These are phyloP conservation scores for Sturmia bella DNA, from an alignment of 2,888 invertebrate genomes.

Conservation along the genomic window DNA sequence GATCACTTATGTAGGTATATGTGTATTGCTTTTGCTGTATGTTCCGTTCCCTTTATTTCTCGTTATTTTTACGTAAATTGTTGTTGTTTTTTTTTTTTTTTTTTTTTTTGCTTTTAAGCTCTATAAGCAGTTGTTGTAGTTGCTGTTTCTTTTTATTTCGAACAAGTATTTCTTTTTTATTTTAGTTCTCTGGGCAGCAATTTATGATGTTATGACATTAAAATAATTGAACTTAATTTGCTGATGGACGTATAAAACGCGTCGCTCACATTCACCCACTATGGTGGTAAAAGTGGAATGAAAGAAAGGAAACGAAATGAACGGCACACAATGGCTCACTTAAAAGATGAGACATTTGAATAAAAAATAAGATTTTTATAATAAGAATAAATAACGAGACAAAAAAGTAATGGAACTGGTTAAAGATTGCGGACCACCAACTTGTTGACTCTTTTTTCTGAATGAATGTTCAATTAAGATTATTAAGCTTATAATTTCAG, in stretches of 20 bases:
- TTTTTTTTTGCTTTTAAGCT: slow-evolving; percentile 46
- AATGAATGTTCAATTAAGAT: slow-evolving; percentile 69
- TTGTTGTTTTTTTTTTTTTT: slow-evolving; percentile 17
- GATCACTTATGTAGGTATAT: slow-evolving; percentile 57
- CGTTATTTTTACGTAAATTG: slow-evolving; percentile 3
- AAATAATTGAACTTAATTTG: slow-evolving; percentile 71
- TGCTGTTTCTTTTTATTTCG: slow-evolving; percentile 16
- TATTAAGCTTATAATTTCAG: slow-evolving; percentile 67
- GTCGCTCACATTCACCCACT: slow-evolving; percentile 66
- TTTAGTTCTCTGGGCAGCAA: slow-evolving; percentile 62
- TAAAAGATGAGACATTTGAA: slow-evolving; percentile 64
- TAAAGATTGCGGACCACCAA: slow-evolving; percentile 64
- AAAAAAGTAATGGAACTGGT: slow-evolving; percentile 55
- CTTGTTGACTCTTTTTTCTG: slow-evolving; percentile 51
- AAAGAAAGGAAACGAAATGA: slow-evolving; percentile 61
- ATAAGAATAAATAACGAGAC: neutral
- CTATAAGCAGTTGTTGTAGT: slow-evolving; percentile 59
- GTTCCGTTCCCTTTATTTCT: slow-evolving; percentile 16
- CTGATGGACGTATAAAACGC: slow-evolving; percentile 69
- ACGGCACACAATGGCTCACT: slow-evolving; percentile 64
- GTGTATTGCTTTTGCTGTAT: slow-evolving; percentile 16
- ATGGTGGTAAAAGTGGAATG: slow-evolving; percentile 62
- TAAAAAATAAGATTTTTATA: slow-evolving; percentile 27
- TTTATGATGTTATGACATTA: slow-evolving; percentile 71
- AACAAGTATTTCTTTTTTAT: slow-evolving; percentile 48